These are phyloP conservation scores for Ardeotis arabs DNA, from an alignment of 2,113 vertebrate genomes.

Conservation along the genomic window DNA sequence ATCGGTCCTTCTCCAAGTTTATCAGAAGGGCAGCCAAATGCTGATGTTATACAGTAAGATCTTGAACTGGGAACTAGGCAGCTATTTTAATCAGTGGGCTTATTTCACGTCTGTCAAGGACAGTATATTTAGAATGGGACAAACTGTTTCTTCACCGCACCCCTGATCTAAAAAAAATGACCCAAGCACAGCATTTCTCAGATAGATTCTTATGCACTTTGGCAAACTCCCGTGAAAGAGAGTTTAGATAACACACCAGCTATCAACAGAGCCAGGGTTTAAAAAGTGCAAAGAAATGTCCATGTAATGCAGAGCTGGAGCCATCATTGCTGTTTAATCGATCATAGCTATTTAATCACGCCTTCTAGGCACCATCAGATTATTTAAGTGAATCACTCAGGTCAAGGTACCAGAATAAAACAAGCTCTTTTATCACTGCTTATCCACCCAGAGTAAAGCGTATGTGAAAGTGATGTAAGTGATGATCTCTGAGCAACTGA, in stretches of 20 bases:
- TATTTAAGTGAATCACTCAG: neutral
- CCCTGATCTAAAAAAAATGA: constrained; percentile 38
- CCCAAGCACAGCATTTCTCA: constrained; percentile 9
- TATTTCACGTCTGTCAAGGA: constrained; percentile 42
- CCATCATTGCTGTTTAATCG: constrained; percentile 2
- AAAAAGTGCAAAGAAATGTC: neutral
- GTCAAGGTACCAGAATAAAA: constrained; percentile 32
- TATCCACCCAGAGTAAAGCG: neutral
- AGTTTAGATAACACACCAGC: neutral
- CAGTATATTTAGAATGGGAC: constrained; percentile 65
- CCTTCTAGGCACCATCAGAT: neutral
- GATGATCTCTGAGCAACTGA: neutral
- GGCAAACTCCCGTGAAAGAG: neutral
- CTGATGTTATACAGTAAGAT: constrained; percentile 80
- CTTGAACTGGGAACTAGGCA: constrained; percentile 42
- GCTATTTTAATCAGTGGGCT: constrained; percentile 57
- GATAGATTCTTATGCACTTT: neutral
- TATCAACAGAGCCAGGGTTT: neutral
- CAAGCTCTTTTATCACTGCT: neutral
- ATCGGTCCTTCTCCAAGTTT: constrained; percentile 77
- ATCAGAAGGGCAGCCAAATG: constrained; percentile 88
- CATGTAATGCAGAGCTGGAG: neutral
- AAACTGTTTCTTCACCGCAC: constrained; percentile 8
- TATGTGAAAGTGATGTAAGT: neutral
- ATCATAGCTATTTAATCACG: neutral